These are phyloP conservation scores for Alcedo atthis DNA, from an alignment of 2,797 vertebrate species.

Conservation along the genomic window DNA sequence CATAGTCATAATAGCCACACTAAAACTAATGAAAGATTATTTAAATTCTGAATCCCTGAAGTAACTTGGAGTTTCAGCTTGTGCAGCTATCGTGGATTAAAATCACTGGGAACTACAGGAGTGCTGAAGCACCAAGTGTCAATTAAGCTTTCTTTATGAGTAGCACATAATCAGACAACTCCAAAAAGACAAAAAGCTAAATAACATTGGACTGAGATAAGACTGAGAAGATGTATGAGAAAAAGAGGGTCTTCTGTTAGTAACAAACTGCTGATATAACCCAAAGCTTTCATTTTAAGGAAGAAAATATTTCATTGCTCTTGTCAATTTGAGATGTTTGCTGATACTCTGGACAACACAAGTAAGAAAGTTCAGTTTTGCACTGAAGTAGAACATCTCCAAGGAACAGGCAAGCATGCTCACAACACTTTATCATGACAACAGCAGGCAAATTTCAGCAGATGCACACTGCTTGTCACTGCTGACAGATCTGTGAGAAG, in stretches of 20 bases:
- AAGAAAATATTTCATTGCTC: not conserved
- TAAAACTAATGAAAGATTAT: slow-evolving; percentile 47
- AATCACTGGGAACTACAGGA: slow-evolving; percentile 7
- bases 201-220: not conserved
- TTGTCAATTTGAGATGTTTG: not conserved
- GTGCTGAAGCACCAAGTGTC: not conserved
- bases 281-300: not conserved
- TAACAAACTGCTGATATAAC: not conserved
- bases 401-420: not conserved
- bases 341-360: not conserved
- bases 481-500: not conserved
- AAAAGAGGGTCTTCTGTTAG: not conserved
- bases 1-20: slow-evolving; percentile 5
- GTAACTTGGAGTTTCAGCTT: not conserved
- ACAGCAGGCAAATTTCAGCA: not conserved
- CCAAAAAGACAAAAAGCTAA: not conserved
- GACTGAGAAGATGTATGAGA: not conserved
- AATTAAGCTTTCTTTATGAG: slow-evolving; percentile 18
- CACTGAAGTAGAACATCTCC: not conserved
- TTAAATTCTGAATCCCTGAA: slow-evolving; percentile 24
- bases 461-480: not conserved
- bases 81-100: not conserved
- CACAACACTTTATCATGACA: not conserved
- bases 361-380: not conserved
- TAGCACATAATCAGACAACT: not conserved